These are phyloP conservation scores for Petaurus breviceps DNA, from an alignment of 2,113 vertebrate species.

Conservation along the genomic window DNA sequence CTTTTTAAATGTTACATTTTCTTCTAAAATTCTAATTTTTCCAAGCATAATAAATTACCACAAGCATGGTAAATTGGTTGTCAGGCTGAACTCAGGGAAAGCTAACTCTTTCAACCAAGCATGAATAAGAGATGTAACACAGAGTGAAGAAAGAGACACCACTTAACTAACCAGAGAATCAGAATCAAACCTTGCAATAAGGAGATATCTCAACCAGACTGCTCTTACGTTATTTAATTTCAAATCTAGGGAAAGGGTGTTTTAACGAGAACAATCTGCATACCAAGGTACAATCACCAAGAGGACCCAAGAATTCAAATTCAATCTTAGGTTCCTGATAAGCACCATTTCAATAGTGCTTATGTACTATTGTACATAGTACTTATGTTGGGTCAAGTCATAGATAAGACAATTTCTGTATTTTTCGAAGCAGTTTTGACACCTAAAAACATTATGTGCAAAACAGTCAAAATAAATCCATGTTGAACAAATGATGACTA, in stretches of 20 bases:
- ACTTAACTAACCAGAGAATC: neutral
- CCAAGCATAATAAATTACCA: slow-evolving; percentile 28
- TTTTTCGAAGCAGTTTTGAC: neutral
- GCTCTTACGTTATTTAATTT: slow-evolving; percentile 38
- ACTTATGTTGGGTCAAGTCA: neutral
- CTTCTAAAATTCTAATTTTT: slow-evolving; percentile 56
- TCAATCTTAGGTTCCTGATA: neutral
- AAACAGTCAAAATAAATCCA: slow-evolving; percentile 12
- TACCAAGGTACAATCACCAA: slow-evolving; percentile 28
- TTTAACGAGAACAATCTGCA: slow-evolving; percentile 36
- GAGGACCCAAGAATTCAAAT: neutral
- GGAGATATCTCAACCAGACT: neutral
- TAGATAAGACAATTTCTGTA: neutral
- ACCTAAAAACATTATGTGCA: slow-evolving; percentile 18
- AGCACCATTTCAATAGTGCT: neutral
- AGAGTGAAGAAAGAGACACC: slow-evolving; percentile 3
- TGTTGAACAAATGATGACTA: slow-evolving; percentile 12
- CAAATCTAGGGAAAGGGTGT: slow-evolving; percentile 49
- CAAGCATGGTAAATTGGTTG: slow-evolving; percentile 13
- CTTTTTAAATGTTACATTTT: slow-evolving; percentile 32
- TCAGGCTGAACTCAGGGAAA: neutral
- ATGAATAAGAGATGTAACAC: slow-evolving; percentile 17
- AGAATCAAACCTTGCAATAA: neutral
- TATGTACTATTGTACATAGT: no score
- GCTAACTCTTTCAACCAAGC: neutral